Percentiles rank a stretch among this genome's conserved stretches.
These are phyloP conservation scores for Zaprionus bogoriensis DNA, from an alignment of 2,888 invertebrate species.

Conservation along the genomic window DNA sequence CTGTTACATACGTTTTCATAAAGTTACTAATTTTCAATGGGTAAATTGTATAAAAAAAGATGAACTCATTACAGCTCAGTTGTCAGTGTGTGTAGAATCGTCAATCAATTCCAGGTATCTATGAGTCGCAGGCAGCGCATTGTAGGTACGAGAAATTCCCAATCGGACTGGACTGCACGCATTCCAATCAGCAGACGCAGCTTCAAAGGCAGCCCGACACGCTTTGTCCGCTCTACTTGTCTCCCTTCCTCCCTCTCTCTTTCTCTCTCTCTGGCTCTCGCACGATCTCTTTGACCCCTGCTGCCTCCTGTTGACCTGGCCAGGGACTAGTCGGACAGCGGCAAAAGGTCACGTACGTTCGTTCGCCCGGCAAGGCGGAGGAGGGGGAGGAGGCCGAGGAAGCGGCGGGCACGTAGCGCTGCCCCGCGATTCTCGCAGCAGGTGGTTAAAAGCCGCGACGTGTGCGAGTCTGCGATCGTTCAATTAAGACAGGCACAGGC, in stretches of 20 bases:
- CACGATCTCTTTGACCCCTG: neutral
- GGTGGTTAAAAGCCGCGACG: constrained; percentile 7
- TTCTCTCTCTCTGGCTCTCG: neutral
- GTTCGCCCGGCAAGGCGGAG: constrained; percentile 7
- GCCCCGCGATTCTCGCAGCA: constrained; percentile 29
- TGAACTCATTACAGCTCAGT: too few species aligned
- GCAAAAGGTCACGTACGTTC: constrained; percentile 29
- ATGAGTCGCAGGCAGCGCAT: too few species aligned
- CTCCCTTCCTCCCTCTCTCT: neutral
- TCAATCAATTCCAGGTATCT: too few species aligned
- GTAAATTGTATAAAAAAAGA: too few species aligned
- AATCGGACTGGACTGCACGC: neutral
- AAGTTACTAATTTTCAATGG: too few species aligned
- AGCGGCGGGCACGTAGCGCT: constrained; percentile 34
- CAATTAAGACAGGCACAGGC: constrained; percentile 21
- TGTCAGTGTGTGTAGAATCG: too few species aligned
- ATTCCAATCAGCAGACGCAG: constrained; percentile 17
- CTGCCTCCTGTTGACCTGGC: constrained; percentile 6
- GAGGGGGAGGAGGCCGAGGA: constrained; percentile 8
- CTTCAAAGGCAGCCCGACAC: constrained; percentile 23
- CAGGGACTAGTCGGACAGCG: constrained; percentile 10
- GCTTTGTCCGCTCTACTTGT: neutral
- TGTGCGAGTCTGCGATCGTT: constrained; percentile 9
- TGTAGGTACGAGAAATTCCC: constrained; percentile 1
- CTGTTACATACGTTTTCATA: too few species aligned